These are phyloP conservation scores for Himalopsyche kuldschensis DNA, from an alignment of 2,888 invertebrate species.

Conservation along the genomic window DNA sequence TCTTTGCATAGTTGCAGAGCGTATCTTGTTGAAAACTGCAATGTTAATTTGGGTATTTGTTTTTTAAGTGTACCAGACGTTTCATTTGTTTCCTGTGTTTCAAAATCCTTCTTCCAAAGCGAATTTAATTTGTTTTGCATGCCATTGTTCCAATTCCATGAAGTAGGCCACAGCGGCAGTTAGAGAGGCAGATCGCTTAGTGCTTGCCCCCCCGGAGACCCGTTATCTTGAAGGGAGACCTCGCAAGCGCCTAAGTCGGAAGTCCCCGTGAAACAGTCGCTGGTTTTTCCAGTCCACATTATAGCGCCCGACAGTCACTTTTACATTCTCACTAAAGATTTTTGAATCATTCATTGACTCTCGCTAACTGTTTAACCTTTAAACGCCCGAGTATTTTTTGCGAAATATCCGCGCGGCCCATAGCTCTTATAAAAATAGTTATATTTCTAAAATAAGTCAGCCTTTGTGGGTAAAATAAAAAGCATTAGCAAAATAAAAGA, in stretches of 20 bases:
- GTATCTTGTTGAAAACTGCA: no score
- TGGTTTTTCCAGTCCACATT: background rate
- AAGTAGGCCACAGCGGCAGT: constrained; percentile 18
- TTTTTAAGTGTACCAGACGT: background rate
- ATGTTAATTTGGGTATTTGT: no score
- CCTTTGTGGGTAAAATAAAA: no score
- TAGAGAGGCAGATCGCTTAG: constrained; percentile 18
- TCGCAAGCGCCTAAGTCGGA: background rate
- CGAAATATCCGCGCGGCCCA: no score
- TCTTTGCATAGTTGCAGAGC: no score
- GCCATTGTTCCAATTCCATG: constrained; percentile 11
- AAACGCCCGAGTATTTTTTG: no score
- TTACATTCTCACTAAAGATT: no score
- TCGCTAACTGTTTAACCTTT: no score
- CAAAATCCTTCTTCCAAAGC: background rate
- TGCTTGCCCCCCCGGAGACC: constrained; percentile 10
- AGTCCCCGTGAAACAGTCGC: constrained; percentile 6
- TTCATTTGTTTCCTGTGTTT: background rate
- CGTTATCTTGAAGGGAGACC: background rate
- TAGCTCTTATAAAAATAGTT: no score
- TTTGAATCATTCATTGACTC: no score
- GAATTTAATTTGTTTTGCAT: background rate
- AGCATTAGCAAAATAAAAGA: no score
- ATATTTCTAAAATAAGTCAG: no score
- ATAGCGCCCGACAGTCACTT: background rate